phyloP scores from a whole-genome alignment of 2,888 invertebrate species.

The Lasioglossum pauxillum region DNA sequence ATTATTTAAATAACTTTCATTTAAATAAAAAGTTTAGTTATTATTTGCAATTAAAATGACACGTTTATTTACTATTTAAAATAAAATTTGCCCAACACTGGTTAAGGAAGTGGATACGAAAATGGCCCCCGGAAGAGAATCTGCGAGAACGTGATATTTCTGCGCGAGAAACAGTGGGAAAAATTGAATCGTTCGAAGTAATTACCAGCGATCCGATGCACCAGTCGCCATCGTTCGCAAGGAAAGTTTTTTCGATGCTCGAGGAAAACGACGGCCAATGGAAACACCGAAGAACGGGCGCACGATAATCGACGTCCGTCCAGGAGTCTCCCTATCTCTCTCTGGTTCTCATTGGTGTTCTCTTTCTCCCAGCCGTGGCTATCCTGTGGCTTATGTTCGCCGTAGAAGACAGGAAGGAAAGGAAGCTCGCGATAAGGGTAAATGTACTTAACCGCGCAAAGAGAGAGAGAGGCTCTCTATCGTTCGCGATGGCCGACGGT shows the following conservation, averaged over 20 bases:
- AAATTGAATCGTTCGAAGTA: slow-evolving; percentile 65
- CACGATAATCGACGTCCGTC: slow-evolving; percentile 57
- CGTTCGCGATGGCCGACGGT: not conserved
- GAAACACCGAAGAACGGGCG: slow-evolving; percentile 38
- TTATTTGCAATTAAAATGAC: too few species aligned
- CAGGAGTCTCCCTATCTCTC: not conserved
- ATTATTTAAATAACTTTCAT: too few species aligned
- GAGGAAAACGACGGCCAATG: not conserved
- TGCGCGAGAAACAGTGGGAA: not conserved
- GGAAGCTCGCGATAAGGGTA: slow-evolving; percentile 49
- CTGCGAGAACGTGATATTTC: not conserved
- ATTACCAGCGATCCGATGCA: slow-evolving; percentile 70
- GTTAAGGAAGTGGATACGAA: too few species aligned
- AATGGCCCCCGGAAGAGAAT: not conserved
- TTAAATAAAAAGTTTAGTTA: too few species aligned
- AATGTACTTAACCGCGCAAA: slow-evolving; percentile 36
- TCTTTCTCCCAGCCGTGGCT: slow-evolving; percentile 5
- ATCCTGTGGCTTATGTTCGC: slow-evolving; percentile 60
- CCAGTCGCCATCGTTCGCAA: slow-evolving; percentile 41
- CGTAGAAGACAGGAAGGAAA: slow-evolving; percentile 30
- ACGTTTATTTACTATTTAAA: too few species aligned
- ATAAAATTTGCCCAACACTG: too few species aligned
- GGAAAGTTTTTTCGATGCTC: slow-evolving; percentile 38
- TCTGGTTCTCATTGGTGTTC: not conserved
- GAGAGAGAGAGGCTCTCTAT: not conserved